Percentiles rank a stretch among this genome's conserved stretches.
Evolutionary conservation across 2,888 invertebrate genomes (phyloP).

Genomic region (Smittia sp.): DNA sequence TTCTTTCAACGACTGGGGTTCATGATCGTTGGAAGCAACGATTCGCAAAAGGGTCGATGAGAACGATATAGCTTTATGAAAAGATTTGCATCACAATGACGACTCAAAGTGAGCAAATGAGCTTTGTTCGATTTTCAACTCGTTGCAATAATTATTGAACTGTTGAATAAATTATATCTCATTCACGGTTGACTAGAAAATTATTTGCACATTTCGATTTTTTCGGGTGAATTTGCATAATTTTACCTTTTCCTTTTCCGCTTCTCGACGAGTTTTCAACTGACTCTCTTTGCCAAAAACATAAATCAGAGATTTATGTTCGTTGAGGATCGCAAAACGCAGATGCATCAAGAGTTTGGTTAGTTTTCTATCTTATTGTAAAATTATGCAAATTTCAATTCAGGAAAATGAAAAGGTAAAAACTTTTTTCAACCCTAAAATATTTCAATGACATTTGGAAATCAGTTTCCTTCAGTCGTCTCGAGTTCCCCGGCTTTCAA

Average conservation of each 20-base stretch:
- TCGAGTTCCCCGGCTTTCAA: too few species aligned
- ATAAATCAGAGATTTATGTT: slow-evolving; percentile 28
- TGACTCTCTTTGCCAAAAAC: not conserved
- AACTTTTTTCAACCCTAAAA: not conserved
- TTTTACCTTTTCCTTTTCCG: slow-evolving; percentile 31
- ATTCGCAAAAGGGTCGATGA: not conserved
- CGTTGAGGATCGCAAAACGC: slow-evolving; percentile 8
- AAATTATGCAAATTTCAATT: slow-evolving; percentile 37
- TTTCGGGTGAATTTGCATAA: slow-evolving; percentile 30
- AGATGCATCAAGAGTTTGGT: slow-evolving; percentile 25
- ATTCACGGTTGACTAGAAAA: not conserved
- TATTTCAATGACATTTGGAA: not conserved
- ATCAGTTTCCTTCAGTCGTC: too few species aligned
- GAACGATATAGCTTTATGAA: not conserved
- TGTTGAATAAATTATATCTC: not conserved
- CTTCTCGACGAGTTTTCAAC: not conserved
- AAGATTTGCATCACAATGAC: slow-evolving; percentile 23
- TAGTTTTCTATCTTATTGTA: not conserved
- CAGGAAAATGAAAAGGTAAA: not conserved
- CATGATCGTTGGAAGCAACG: not conserved
- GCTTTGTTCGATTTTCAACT: not conserved
- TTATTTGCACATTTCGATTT: not conserved
- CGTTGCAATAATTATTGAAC: not conserved
- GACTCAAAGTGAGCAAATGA: slow-evolving; percentile 14
- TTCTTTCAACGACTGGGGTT: slow-evolving; percentile 2